These are phyloP conservation scores for Plemyria rubiginata DNA, from an alignment of 2,888 invertebrate species.

Conservation along the genomic window DNA sequence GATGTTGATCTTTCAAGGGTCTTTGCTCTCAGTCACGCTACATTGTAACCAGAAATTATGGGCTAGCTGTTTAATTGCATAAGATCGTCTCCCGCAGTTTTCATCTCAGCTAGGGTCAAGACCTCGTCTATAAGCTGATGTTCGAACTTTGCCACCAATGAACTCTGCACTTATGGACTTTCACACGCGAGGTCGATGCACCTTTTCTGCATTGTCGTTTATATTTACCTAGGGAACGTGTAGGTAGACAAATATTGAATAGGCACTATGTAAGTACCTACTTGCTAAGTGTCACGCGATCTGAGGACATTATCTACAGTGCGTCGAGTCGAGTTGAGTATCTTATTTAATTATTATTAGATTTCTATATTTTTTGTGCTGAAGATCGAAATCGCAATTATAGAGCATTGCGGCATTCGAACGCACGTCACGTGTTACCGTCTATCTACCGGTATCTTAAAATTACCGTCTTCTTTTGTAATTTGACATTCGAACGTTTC, in stretches of 20 bases:
- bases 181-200: constrained; percentile 31
- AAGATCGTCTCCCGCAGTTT: constrained; percentile 28
- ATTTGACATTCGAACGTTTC: constrained; percentile 8
- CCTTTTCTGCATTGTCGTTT: constrained; percentile 27
- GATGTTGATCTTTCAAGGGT: constrained; percentile 37
- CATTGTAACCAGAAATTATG: constrained; percentile 30
- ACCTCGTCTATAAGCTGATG: constrained; percentile 29
- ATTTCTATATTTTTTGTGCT: not conserved
- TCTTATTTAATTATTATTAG: too few relatives aligned
- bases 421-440: too few relatives aligned
- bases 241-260: too few relatives aligned
- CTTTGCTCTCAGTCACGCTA: constrained; percentile 37
- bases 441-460: too few relatives aligned
- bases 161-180: constrained; percentile 31
- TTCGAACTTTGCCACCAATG: constrained; percentile 34
- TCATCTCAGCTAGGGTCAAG: constrained; percentile 28
- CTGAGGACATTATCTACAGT: too few relatives aligned
- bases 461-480: not conserved
- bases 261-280: too few relatives aligned
- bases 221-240: not conserved
- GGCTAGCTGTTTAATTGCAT: constrained; percentile 31
- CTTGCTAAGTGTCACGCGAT: too few relatives aligned
- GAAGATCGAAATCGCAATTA: not conserved
- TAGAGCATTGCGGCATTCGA: too few relatives aligned
- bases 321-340: too few relatives aligned